A percentile compares a stretch with the other conserved stretches of the same genome.
Conservation (phyloP, 2,797 vertebrate genomes). For the Microchirus variegatus region DNA sequence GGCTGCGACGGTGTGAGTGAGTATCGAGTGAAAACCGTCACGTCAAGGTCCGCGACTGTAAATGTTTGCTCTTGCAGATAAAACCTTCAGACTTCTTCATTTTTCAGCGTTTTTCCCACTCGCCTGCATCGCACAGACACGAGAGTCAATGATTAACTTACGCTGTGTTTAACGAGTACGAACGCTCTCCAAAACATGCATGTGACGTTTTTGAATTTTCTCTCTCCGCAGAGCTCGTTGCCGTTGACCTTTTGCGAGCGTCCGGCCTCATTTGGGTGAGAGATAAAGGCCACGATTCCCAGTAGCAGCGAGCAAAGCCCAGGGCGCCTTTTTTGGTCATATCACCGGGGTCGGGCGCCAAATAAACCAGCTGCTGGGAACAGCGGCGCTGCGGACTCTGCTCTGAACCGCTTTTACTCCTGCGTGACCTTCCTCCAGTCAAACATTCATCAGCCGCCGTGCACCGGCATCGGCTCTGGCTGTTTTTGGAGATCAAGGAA, state of each 20-base stretch:
- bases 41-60: conserved; percentile 13
- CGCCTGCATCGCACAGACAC: too few species aligned
- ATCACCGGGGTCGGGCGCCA: conserved; percentile 61
- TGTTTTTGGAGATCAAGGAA: conserved; percentile 40
- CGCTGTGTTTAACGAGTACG: background rate
- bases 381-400: conserved; percentile 57
- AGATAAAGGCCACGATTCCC: conserved; percentile 60
- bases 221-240: conserved; percentile 16
- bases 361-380: conserved; percentile 62
- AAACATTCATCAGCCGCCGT: conserved; percentile 25
- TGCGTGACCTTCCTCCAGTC: conserved; percentile 49
- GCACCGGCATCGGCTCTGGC: conserved; percentile 23
- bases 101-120: conserved; percentile 25
- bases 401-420: conserved; percentile 54
- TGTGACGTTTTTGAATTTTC: background rate
- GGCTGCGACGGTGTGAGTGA: too few species aligned
- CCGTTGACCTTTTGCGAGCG: conserved; percentile 65
- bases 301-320: conserved; percentile 57
- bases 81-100: conserved; percentile 7
- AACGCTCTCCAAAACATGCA: background rate
- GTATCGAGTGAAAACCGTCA: conserved; percentile 2
- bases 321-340: conserved; percentile 83
- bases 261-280: conserved; percentile 44
- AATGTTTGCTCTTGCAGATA: conserved; percentile 46
- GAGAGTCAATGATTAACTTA: conserved; percentile 25